Conservation (phyloP, 2,888 invertebrate genomes). For the Meteorus colon region DNA sequence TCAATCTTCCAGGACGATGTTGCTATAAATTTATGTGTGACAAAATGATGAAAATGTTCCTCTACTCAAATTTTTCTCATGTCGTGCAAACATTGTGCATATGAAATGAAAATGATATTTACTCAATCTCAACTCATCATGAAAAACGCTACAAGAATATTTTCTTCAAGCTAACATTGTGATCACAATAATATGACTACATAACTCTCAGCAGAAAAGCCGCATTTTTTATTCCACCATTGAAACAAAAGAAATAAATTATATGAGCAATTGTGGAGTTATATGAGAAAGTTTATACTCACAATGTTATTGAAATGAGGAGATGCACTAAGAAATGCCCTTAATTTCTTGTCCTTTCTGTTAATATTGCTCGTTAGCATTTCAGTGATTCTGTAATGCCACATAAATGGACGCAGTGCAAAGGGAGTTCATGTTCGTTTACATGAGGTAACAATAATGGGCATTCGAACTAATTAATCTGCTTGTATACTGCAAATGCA, state of each 20-base stretch:
- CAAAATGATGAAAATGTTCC: background rate
- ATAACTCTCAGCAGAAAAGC: background rate
- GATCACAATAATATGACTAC: background rate
- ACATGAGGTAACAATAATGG: background rate
- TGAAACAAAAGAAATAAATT: background rate
- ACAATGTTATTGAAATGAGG: background rate
- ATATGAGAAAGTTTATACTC: background rate
- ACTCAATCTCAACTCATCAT: background rate
- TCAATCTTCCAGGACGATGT: background rate
- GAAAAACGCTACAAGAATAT: background rate
- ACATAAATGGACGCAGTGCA: too few species aligned
- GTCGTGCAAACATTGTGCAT: background rate
- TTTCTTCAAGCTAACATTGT: background rate
- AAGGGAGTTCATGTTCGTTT: too few species aligned
- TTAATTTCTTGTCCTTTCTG: background rate
- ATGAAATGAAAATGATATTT: conserved; percentile 10
- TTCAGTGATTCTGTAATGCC: too few species aligned
- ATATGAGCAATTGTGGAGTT: background rate
- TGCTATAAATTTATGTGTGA: background rate
- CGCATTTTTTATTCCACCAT: background rate
- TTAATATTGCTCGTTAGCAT: too few species aligned
- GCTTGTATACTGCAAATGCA: background rate
- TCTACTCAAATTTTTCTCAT: background rate
- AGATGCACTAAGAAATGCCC: background rate
- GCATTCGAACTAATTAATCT: background rate